Evolutionary conservation across 2,888 invertebrate species (phyloP), one percentile per base, ranked within the genome.

Genomic region (Drosophila bunnanda): DNA sequence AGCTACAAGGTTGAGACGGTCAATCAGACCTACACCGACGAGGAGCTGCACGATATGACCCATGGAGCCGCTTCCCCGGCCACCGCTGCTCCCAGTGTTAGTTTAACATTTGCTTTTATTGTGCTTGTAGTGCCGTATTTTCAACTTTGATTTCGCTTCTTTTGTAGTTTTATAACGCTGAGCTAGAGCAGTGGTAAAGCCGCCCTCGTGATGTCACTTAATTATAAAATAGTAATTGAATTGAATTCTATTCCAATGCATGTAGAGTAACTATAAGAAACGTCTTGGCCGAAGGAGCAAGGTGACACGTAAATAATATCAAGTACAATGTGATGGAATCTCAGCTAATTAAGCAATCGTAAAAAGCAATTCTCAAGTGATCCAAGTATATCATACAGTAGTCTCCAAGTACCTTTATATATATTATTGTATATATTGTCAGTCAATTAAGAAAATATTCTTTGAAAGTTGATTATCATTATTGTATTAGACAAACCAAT

Each of bases 21-120:
- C 30, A 78, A 80, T 20, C 59, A 56, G 13, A 80, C 76, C 6
- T 80, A 68, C 30, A 86, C 82, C 0, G 81, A 77, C 52, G 85
- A 88, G 46, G 91, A 91, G 34, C 67, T 91, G 52, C 76, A 91
- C 53, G 83, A 87, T 44, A 78, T 90, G 80, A 91, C 91, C 10
- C 91, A 90, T 61, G 89, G 90, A 2, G 74, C 67, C 13, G 73
- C 72, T 62, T n/a, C 39, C 39, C 69, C 77, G 20, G 74, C 75
- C 46, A 58, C 78, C 25, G 36, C 61, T 44, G 39, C 61, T 36
- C 54, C 88, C 69, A 88, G 80, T 66, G 85, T 90, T 80, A 91
- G 87, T 83, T 82, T 85, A 75, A 76, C 79, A 50, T 65, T 78
- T 68, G 65, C 57, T 75, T 69, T 82, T 76, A 62, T 76, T 54